Base-by-base conservation (phyloP, 1,140 invertebrate species). In the Cydia fagiglandana region DNA sequence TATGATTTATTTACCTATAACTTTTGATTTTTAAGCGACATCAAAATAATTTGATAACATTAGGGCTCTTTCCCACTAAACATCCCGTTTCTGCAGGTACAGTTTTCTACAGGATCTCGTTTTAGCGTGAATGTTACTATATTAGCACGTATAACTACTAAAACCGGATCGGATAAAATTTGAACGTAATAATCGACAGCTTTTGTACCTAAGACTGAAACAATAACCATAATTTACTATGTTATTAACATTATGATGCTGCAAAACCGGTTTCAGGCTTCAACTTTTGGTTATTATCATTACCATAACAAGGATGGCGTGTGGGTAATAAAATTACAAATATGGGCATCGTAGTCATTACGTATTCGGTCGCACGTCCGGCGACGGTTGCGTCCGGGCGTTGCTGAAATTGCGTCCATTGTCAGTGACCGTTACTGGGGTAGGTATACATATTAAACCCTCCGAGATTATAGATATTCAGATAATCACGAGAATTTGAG, bases 261-360 rank as follows among this genome's bases (percentile, higher is more conserved):
- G 15, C 47, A 13, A n/a, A 53, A 70, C 38, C n/a, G 15, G 66
- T 70, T 45, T 70, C 66, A 70, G 38, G 66, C 66, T 70, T 70
- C 38, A 78, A 79, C 70, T 78, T 53, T 64, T 45, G 76, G 79
- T 77, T 76, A 80, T 82, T 78, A 80, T 75, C 77, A 84, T 84
- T 84, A 84, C 77, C 79, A 82, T 81, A 84, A 82, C 83, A 80
- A 84, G 83, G 80, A 83, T 81, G 76, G 79, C 73, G 70, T 77
- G 76, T 77, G 47, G 78, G 80, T 84, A 85, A 84, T 82, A 85
- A 85, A 83, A 83, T 83, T 81, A 83, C 78, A 79, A 82, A 85
- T 83, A 82, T 83, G 78, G 70, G 78, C 77, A 83, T 83, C 76
- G 75, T 75, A 77, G 78, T 78, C 80, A 85, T 85, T 82, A 83